phyloP scores from a whole-genome alignment of 1,140 invertebrate species.

The Augochlora pura region DNA sequence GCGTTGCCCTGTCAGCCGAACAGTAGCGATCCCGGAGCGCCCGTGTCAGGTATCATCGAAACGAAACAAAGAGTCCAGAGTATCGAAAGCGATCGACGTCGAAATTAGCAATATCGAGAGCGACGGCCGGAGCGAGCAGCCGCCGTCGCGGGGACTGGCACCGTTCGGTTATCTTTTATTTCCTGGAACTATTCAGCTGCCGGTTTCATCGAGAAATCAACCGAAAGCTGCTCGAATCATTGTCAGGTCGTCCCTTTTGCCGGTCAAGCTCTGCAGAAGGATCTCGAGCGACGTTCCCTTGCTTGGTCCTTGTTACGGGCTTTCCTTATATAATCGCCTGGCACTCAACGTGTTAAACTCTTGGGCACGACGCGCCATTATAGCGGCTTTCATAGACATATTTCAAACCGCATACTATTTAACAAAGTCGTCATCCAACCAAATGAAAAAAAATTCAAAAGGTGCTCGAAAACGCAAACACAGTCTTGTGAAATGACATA shows the following conservation, averaged over 20 bases:
- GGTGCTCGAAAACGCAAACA: too few relatives aligned
- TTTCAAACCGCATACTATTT: too few relatives aligned
- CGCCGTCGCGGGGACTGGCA: neutral
- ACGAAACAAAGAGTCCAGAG: neutral
- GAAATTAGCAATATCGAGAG: constrained; percentile 6
- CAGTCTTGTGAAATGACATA: too few relatives aligned
- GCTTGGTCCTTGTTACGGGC: neutral
- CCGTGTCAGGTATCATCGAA: neutral
- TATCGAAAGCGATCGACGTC: constrained; percentile 1
- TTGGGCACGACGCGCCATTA: too few relatives aligned
- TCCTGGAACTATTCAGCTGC: neutral
- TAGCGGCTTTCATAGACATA: too few relatives aligned
- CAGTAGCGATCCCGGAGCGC: neutral
- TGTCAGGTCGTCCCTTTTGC: neutral
- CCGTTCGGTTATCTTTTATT: neutral
- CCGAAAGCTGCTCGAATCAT: constrained; percentile 21
- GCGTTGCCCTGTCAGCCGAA: neutral
- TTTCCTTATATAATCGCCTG: too few relatives aligned
- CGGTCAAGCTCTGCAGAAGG: neutral
- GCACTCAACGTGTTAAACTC: too few relatives aligned
- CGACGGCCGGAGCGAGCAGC: neutral
- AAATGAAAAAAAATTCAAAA: too few relatives aligned
- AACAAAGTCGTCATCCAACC: too few relatives aligned
- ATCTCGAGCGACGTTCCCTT: neutral
- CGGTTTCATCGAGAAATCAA: constrained; percentile 30